Percentiles rank a stretch among this genome's conserved stretches.
Evolutionary conservation across 2,888 invertebrate species (phyloP).

Genomic region (Zaprionus lineosus): DNA sequence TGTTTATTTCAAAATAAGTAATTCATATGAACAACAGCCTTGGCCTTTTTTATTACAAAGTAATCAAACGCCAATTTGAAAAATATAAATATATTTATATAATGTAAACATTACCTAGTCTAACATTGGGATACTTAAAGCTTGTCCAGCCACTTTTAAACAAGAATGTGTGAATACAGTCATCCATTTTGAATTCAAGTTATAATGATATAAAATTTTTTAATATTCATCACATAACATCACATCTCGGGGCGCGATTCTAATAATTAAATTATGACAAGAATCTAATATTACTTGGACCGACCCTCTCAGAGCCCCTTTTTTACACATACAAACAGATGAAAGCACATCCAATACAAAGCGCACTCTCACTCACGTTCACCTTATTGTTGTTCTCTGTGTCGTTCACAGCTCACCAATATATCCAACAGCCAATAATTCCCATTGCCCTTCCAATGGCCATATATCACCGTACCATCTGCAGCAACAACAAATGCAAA

Average conservation of each 20-base stretch:
- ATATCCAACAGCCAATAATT: constrained; percentile 78
- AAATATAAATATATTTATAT: too few species aligned
- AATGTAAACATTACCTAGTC: too few species aligned
- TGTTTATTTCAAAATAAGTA: too few species aligned
- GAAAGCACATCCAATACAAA: constrained; percentile 1
- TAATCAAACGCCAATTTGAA: too few species aligned
- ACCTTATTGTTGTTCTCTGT: constrained; percentile 29
- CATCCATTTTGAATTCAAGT: too few species aligned
- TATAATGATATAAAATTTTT: too few species aligned
- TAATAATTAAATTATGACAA: constrained; percentile 41
- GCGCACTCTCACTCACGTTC: constrained; percentile 29
- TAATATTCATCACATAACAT: constrained; percentile 25
- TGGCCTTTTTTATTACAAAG: too few species aligned
- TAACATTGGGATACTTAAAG: too few species aligned
- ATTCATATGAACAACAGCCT: too few species aligned
- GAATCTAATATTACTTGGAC: too few species aligned
- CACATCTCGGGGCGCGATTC: constrained; percentile 8
- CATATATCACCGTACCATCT: constrained; percentile 75
- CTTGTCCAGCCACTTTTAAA: too few species aligned
- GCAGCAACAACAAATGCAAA: constrained; percentile 48
- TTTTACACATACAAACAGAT: constrained; percentile 3
- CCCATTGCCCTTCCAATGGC: constrained; percentile 76
- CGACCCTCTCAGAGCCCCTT: not conserved
- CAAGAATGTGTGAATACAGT: too few species aligned
- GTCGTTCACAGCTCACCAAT: constrained; percentile 70